Evolutionary conservation across 1,140 invertebrate species (phyloP).

Genomic region (Myzus persicae): DNA sequence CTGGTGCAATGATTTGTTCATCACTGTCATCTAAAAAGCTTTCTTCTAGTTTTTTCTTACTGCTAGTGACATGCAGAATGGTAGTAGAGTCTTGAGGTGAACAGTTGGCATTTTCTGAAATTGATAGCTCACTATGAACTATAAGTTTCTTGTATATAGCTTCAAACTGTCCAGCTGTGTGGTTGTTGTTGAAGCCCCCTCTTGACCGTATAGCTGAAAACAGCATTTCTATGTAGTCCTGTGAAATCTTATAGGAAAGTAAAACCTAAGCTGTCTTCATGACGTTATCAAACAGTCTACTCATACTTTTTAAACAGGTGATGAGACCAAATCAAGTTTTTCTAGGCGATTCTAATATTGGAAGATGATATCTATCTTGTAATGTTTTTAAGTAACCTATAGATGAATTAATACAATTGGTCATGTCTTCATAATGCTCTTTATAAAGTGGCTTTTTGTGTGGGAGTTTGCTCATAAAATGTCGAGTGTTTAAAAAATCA

Average conservation of each 20-base stretch:
- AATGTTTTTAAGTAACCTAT: conserved; percentile 1
- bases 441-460: neutral
- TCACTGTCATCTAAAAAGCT: neutral
- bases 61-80: neutral
- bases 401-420: neutral
- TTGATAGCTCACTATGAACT: conserved; percentile 15
- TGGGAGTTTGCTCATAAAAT: neutral
- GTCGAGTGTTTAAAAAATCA: conserved; percentile 46
- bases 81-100: neutral
- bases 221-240: conserved; percentile 40
- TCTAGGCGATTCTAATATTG: neutral
- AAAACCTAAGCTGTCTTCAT: conserved; percentile 9
- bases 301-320: conserved; percentile 22
- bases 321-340: conserved; percentile 50
- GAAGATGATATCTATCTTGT: neutral
- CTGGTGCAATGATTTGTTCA: neutral
- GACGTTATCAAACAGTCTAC: conserved; percentile 7
- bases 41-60: neutral
- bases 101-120: conserved; percentile 25
- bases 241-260: conserved; percentile 15
- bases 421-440: neutral
- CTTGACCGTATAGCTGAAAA: conserved; percentile 40
- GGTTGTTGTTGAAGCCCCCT: conserved; percentile 39
- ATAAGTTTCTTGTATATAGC: neutral
- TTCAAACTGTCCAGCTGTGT: conserved; percentile 29